Conservation (phyloP, 37 sponge, comb jelly and placozoan genomes). For the Theonella swinhoei region DNA sequence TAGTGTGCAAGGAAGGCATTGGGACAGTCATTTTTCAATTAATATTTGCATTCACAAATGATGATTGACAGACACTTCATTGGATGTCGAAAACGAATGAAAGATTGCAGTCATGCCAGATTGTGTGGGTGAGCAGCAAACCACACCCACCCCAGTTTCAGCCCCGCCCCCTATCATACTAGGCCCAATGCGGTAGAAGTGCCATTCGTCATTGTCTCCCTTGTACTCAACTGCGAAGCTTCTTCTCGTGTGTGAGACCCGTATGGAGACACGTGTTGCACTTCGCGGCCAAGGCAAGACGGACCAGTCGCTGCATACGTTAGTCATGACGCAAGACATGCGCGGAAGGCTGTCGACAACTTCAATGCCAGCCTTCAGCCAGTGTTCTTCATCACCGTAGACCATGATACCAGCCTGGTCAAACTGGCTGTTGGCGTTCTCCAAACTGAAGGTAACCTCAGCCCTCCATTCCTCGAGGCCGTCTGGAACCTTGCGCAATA, state of each 20-base stretch:
- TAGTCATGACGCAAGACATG: slow-evolving; percentile 59
- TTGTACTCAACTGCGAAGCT: not conserved
- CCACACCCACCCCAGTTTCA: slow-evolving; percentile 21
- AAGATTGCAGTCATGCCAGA: not conserved
- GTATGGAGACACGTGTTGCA: slow-evolving; percentile 3
- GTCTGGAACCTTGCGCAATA: slow-evolving; percentile 5
- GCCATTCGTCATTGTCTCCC: not conserved
- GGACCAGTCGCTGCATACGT: slow-evolving; percentile 47
- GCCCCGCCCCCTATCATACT: not conserved
- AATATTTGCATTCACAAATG: not conserved
- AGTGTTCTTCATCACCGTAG: slow-evolving; percentile 5
- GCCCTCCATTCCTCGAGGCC: not conserved
- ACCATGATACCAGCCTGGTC: slow-evolving; percentile 66
- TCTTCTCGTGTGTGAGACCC: not conserved
- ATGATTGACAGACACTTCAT: not conserved
- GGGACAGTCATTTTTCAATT: not conserved
- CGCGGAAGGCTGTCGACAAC: slow-evolving; percentile 8
- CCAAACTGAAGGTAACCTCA: slow-evolving; percentile 16
- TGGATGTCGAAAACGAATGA: not conserved
- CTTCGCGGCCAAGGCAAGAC: slow-evolving; percentile 9
- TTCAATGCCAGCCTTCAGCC: slow-evolving; percentile 66
- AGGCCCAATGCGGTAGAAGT: not conserved
- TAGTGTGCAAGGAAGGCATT: not conserved
- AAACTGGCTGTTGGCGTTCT: not conserved
- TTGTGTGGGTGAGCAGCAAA: slow-evolving; percentile 31